Percentiles rank a stretch among this genome's conserved stretches.
Evolutionary conservation across 1,140 invertebrate genomes (phyloP).

Genomic region (Atta colombica): DNA sequence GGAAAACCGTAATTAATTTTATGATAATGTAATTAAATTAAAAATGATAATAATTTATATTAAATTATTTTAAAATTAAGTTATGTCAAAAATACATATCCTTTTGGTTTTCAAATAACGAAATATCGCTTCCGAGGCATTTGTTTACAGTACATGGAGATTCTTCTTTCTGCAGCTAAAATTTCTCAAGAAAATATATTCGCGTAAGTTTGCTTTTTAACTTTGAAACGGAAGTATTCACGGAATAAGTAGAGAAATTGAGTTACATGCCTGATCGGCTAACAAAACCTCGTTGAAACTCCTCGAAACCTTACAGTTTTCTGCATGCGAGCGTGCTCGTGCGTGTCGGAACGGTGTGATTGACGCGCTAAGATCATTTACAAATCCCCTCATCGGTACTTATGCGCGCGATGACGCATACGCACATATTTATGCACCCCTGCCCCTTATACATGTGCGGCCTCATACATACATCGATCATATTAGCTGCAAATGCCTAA

Average conservation of each 20-base stretch:
- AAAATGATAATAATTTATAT: background rate
- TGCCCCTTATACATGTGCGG: slow-evolving; percentile 63
- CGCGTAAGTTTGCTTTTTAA: background rate
- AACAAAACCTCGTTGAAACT: slow-evolving; percentile 31
- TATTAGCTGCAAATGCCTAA: slow-evolving; percentile 78
- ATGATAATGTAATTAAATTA: background rate
- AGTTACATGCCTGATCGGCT: background rate
- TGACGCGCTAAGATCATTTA: slow-evolving; percentile 84
- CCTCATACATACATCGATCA: slow-evolving; percentile 82
- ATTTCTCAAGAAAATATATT: slow-evolving; percentile 11
- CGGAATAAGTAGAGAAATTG: slow-evolving; percentile 19
- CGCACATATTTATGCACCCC: slow-evolving; percentile 84
- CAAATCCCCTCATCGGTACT: slow-evolving; percentile 81
- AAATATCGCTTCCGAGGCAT: background rate
- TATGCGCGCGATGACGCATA: slow-evolving; percentile 84
- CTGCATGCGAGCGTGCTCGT: slow-evolving; percentile 1
- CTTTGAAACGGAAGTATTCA: background rate
- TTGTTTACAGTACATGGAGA: background rate
- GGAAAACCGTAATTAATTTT: background rate
- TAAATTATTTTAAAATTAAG: background rate
- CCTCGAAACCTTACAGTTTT: slow-evolving; percentile 45
- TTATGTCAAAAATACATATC: background rate
- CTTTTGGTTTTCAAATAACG: background rate
- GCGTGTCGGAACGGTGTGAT: slow-evolving; percentile 78
- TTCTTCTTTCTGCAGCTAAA: background rate